phyloP scores from a whole-genome alignment of 1,140 invertebrate genomes.

The Calycopis cecrops region DNA sequence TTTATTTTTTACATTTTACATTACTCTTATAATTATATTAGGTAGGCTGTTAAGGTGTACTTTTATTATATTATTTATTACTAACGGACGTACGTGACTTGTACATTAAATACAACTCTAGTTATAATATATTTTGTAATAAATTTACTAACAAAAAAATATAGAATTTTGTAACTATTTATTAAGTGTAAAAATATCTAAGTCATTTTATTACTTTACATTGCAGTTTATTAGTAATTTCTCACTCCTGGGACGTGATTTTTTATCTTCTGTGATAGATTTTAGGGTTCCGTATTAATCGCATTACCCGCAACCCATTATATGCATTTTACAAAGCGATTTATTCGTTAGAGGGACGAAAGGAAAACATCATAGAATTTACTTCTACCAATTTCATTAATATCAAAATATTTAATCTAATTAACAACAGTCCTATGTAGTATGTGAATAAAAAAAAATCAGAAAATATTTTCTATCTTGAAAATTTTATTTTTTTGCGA shows the following conservation, averaged over 20 bases:
- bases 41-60: not conserved
- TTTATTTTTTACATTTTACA: too few relatives aligned
- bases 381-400: too few relatives aligned
- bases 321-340: too few relatives aligned
- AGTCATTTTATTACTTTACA: not conserved
- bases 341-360: too few relatives aligned
- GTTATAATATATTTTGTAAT: not conserved
- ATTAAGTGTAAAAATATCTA: not conserved
- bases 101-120: not conserved
- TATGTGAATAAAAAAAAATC: too few relatives aligned
- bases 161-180: not conserved
- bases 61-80: not conserved
- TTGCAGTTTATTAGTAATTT: slow-evolving; percentile 13
- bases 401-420: too few relatives aligned
- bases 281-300: too few relatives aligned
- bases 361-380: too few relatives aligned
- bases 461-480: too few relatives aligned
- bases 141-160: slow-evolving; percentile 15
- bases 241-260: slow-evolving; percentile 35
- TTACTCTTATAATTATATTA: not conserved
- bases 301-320: slow-evolving; percentile 4
- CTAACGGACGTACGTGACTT: slow-evolving; percentile 8
- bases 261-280: not conserved
- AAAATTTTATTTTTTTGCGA: too few relatives aligned
- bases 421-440: too few relatives aligned